Percentiles rank a stretch among this genome's conserved stretches.
Evolutionary conservation across 2,113 vertebrate genomes (phyloP).

Genomic region (Cryptomyrus ogoouensis): DNA sequence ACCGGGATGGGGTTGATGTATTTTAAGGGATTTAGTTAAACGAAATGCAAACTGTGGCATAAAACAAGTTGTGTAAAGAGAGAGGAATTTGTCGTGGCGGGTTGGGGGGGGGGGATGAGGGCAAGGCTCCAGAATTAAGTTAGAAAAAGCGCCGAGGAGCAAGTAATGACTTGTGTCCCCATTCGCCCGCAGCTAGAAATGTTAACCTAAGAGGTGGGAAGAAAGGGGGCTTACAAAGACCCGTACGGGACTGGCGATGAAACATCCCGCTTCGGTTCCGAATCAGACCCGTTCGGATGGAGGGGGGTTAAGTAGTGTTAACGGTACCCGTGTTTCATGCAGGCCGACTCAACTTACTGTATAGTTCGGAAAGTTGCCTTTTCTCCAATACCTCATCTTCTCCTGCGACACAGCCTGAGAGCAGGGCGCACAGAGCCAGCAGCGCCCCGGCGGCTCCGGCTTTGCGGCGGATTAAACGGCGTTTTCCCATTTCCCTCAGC

Average conservation of each 20-base stretch:
- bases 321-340: conserved; percentile 4
- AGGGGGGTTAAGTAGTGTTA: background rate
- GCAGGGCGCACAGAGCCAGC: conserved; percentile 36
- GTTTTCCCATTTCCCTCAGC: conserved; percentile 52
- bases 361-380: conserved; percentile 45
- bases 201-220: background rate
- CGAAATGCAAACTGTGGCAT: background rate
- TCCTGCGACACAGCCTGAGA: conserved; percentile 40
- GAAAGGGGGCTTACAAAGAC: background rate
- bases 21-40: background rate
- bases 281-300: background rate
- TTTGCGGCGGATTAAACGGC: conserved; percentile 14
- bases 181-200: background rate
- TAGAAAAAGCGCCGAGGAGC: background rate
- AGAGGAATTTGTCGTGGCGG: background rate
- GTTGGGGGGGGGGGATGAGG: background rate
- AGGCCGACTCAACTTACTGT: conserved; percentile 58
- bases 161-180: conserved; percentile 16
- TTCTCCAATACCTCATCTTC: conserved; percentile 49
- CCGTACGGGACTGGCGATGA: background rate
- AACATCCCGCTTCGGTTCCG: conserved; percentile 6
- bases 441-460: conserved; percentile 22
- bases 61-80: background rate
- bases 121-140: background rate
- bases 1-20: background rate